Base-by-base conservation (phyloP, 2,797 vertebrate genomes). In the Sitta carolinensis region DNA sequence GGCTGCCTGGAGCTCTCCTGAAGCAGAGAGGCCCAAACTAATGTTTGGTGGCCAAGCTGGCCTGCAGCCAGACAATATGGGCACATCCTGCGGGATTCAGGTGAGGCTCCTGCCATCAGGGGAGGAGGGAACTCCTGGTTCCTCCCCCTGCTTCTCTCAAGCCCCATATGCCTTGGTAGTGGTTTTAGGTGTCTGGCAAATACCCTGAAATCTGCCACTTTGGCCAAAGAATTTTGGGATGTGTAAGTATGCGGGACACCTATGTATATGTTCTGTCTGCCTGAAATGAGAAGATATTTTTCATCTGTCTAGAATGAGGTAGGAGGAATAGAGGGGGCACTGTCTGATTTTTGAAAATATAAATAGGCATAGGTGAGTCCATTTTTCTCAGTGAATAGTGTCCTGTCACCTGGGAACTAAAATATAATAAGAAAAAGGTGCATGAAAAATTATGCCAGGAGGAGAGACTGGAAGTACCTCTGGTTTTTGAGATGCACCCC, bases 31-130 rank as follows among this genome's bases (percentile, higher is more conserved):
- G 8, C 61, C 57, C 42, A 29, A 38, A 34, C 11, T 12, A 22
- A 25, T 4, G 5, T 1, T 0, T 11, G 17, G 54, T 3, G n/a
- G 45, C 11, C 70, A 80, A 43, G 36, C 22, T 51, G 50, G 7
- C 16, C 51, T 42, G 29, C 48, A 70, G 47, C 6, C 34, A 18
- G 47, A 13, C 5, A 25, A 2, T 43, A 9, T 17, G 11, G 26
- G 5, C 17, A 18, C 9, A n/a, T 78, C 27, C 29, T 26, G 14
- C 29, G 51, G 58, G 21, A 42, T 43, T 66, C 82, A 36, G 55
- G 7, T 22, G 10, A 72, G 29, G 26, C 7, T 81, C 29, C 0
- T 0, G 20, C 13, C 69, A 1, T 48, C 40, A 74, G 47, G 10
- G 16, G 32, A 79, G 30, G 19, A 50, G 8, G 27, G 22, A 85